A percentile compares a stretch with the other conserved stretches of the same genome.
Evolutionary conservation across 2,888 invertebrate species (phyloP).

Genomic region (Beris morrisii): DNA sequence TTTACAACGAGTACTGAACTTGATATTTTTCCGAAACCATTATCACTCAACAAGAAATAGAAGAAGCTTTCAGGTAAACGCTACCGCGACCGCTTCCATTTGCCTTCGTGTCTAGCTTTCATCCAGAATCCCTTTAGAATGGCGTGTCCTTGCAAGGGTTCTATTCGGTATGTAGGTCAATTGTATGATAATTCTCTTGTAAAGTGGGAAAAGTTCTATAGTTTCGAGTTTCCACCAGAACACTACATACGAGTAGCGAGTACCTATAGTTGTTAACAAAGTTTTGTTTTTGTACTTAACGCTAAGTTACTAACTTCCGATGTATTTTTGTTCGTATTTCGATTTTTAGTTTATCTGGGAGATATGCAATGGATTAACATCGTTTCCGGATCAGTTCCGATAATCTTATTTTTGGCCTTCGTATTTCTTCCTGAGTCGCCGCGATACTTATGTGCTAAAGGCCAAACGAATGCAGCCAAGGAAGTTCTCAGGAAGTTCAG

Average conservation of each 20-base stretch:
- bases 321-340: background rate
- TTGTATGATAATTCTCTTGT: conserved; percentile 26
- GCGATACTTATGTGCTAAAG: conserved; percentile 62
- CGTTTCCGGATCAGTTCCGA: conserved; percentile 25
- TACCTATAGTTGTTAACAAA: no score
- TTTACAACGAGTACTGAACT: no score
- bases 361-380: conserved; percentile 34
- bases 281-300: conserved; percentile 4
- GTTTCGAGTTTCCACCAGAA: no score
- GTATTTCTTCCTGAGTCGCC: conserved; percentile 75
- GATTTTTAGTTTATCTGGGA: conserved; percentile 11
- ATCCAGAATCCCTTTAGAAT: no score
- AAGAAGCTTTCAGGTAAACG: no score
- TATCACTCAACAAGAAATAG: no score
- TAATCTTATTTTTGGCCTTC: conserved; percentile 50
- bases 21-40: no score
- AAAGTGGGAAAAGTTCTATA: background rate
- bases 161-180: conserved; percentile 26
- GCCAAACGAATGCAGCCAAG: conserved; percentile 62
- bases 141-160: no score
- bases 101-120: no score
- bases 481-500: conserved; percentile 64
- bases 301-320: background rate
- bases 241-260: no score
- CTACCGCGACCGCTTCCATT: no score